Evolutionary conservation across 1,140 invertebrate genomes (phyloP).

Genomic region (Tetramorium alpestre): DNA sequence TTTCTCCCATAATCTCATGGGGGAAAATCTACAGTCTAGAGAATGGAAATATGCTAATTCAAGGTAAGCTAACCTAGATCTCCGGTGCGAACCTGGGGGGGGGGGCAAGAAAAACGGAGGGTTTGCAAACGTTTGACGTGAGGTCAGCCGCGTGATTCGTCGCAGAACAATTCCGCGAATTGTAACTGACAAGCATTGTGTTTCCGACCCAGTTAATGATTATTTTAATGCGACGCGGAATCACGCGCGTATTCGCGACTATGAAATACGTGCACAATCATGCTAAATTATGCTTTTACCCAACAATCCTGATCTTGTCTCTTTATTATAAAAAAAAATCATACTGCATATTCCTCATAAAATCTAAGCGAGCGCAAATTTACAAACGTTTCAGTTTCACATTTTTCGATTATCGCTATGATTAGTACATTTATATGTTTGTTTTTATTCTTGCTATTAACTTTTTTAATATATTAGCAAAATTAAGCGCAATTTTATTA

Average conservation of each 20-base stretch:
- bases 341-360: neutral
- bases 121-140: slow-evolving; percentile 52
- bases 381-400: neutral
- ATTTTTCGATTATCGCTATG: neutral
- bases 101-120: slow-evolving; percentile 29
- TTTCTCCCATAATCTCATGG: neutral
- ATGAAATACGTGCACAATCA: slow-evolving; percentile 32
- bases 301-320: neutral
- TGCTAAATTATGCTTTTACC: slow-evolving; percentile 14
- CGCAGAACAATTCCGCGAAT: slow-evolving; percentile 48
- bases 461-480: neutral
- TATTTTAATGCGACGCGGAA: slow-evolving; percentile 46
- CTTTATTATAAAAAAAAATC: neutral
- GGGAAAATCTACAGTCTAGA: neutral
- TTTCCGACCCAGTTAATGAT: slow-evolving; percentile 55
- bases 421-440: neutral
- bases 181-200: slow-evolving; percentile 52
- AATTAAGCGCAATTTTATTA: neutral
- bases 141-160: slow-evolving; percentile 38
- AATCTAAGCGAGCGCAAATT: neutral
- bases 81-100: neutral
- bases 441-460: too few species aligned
- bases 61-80: slow-evolving; percentile 41
- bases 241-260: slow-evolving; percentile 15
- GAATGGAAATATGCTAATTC: slow-evolving; percentile 20